Conservation (phyloP, 2,113 vertebrate genomes). For the Tilapia sparmanii region DNA sequence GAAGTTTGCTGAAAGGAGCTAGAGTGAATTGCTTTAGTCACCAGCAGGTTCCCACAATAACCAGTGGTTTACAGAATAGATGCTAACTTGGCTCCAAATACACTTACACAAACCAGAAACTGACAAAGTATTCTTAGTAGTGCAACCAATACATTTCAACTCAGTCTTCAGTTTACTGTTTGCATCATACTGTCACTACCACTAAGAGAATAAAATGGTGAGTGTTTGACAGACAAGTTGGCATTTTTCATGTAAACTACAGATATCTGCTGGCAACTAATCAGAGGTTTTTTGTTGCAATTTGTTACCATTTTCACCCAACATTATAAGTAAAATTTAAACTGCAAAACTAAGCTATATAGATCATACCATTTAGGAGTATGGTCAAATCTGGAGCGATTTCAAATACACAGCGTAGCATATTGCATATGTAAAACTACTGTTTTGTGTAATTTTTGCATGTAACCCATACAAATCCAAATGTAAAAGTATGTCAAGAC, state of each 20-base stretch:
- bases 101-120: not conserved
- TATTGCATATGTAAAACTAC: not conserved
- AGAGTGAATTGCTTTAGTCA: not conserved
- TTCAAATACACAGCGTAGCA: not conserved
- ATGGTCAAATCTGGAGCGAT: not conserved
- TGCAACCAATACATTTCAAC: not conserved
- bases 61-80: not conserved
- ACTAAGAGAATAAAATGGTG: not conserved
- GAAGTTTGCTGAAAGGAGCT: not conserved
- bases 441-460: not conserved
- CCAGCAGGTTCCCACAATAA: not conserved
- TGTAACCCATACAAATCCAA: not conserved
- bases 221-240: not conserved
- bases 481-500: not conserved
- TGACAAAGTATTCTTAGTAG: not conserved
- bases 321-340: not conserved
- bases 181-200: not conserved
- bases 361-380: not conserved
- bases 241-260: not conserved
- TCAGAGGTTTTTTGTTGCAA: not conserved
- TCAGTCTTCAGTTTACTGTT: not conserved
- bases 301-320: not conserved
- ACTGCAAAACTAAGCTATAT: not conserved
- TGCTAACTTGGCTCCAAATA: not conserved
- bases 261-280: not conserved